Evolutionary conservation across 1,140 invertebrate genomes (phyloP).

Genomic region (Nephotettix cincticeps): DNA sequence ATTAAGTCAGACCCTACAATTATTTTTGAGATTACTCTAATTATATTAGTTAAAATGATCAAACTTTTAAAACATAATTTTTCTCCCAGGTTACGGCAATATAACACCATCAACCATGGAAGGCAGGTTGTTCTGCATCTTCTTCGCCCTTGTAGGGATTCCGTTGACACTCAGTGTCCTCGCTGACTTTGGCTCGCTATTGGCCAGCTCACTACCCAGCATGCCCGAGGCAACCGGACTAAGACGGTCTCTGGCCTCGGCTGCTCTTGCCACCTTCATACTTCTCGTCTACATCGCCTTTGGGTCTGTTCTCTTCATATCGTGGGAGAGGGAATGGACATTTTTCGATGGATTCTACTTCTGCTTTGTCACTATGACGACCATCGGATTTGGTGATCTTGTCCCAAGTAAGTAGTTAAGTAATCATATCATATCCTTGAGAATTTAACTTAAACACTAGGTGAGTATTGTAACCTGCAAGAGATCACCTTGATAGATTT

Average conservation of each 20-base stretch:
- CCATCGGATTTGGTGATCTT: conserved; percentile 90
- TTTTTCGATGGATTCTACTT: conserved; percentile 95
- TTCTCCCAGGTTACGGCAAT: conserved; percentile 96
- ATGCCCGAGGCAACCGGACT: conserved; percentile 29
- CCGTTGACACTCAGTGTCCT: conserved; percentile 91
- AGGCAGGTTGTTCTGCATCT: conserved; percentile 86
- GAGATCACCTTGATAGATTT: no score
- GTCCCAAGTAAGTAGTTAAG: conserved; percentile 81
- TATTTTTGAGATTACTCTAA: no score
- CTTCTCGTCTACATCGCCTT: conserved; percentile 76
- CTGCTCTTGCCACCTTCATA: conserved; percentile 67
- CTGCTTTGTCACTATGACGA: conserved; percentile 93
- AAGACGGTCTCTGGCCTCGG: conserved; percentile 48
- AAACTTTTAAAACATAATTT: no score
- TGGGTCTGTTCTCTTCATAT: conserved; percentile 62
- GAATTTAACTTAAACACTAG: no score
- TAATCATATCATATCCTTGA: no score
- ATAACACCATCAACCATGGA: conserved; percentile 84
- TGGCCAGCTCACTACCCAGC: conserved; percentile 71
- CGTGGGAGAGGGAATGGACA: conserved; percentile 84
- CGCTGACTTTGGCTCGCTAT: conserved; percentile 84
- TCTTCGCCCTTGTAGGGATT: conserved; percentile 91
- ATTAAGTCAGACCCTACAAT: no score
- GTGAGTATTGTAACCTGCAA: no score
- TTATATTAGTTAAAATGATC: no score